A percentile compares a stretch with the other conserved stretches of the same genome.
Evolutionary conservation across 2,113 vertebrate genomes (phyloP).

Genomic region (Carettochelys insculpta): DNA sequence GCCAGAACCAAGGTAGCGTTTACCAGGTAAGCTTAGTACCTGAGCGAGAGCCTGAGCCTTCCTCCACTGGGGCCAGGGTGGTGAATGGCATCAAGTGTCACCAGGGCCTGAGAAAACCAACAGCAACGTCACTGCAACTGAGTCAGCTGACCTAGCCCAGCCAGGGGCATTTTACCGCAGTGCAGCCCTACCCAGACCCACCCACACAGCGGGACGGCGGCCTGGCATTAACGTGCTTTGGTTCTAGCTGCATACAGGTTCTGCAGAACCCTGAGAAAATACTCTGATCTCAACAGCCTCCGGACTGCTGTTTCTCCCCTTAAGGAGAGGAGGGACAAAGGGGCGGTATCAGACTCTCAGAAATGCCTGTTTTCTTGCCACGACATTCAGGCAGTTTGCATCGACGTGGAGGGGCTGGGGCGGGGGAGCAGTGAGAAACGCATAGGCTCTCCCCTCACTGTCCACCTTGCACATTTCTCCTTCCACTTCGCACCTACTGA

Average conservation of each 20-base stretch:
- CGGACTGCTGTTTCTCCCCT: neutral
- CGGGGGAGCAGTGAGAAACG: neutral
- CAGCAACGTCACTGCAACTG: no score
- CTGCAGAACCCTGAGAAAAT: neutral
- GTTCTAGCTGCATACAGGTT: neutral
- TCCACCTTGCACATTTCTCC: neutral
- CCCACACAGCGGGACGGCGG: fast-evolving
- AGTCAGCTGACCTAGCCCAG: neutral
- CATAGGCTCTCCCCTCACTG: fast-evolving
- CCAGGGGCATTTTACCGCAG: neutral
- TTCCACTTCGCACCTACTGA: neutral
- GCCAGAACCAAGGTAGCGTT: neutral
- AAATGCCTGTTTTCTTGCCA: neutral
- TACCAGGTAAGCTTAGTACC: neutral
- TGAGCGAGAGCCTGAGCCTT: neutral
- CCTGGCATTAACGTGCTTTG: fast-evolving
- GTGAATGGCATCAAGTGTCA: neutral
- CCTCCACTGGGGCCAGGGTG: neutral
- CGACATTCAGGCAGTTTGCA: neutral
- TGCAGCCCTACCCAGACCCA: neutral
- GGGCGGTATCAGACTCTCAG: neutral
- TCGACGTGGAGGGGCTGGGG: no score
- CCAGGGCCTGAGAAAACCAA: neutral
- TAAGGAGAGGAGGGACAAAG: neutral
- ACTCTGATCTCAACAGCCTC: neutral